Percentiles rank a stretch among this genome's conserved stretches.
phyloP scores from a whole-genome alignment of 1,140 invertebrate genomes.

The Drosophila triauraria region DNA sequence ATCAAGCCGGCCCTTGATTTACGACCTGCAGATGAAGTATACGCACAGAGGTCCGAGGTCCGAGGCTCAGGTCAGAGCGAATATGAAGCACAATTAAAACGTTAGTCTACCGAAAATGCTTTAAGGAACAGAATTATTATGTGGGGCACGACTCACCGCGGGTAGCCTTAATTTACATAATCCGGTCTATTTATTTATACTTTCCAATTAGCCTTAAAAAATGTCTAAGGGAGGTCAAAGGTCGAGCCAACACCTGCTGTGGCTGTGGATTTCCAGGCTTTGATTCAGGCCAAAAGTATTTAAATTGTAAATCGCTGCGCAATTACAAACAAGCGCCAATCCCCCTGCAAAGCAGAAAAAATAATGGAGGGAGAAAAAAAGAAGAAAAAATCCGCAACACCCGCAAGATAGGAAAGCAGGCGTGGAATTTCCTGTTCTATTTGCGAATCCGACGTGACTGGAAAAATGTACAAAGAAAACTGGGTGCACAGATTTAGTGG shows the following conservation, averaged over 20 bases:
- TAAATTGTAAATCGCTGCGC: conserved; percentile 59
- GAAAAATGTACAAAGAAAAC: conserved; percentile 9
- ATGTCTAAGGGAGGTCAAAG: conserved; percentile 5
- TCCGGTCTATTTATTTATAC: conserved; percentile 33
- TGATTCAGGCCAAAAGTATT: conserved; percentile 49
- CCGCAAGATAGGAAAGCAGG: conserved; percentile 21
- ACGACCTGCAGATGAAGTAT: conserved; percentile 41
- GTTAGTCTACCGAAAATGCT: background rate
- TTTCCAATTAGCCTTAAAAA: conserved; percentile 30
- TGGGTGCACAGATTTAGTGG: conserved; percentile 16
- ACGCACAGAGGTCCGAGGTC: conserved; percentile 14
- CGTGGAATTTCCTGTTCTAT: conserved; percentile 67
- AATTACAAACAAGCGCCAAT: conserved; percentile 56
- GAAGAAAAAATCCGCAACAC: conserved; percentile 15
- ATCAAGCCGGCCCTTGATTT: conserved; percentile 35
- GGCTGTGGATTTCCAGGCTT: conserved; percentile 28
- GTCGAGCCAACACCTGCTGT: conserved; percentile 34
- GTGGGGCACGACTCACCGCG: background rate
- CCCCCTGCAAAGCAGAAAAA: background rate
- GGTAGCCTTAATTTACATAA: conserved; percentile 22
- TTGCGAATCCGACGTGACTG: conserved; percentile 71
- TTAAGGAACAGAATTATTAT: conserved; percentile 13
- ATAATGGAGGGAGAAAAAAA: background rate
- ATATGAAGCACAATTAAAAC: conserved; percentile 12
- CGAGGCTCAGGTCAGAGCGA: background rate